Evolutionary conservation across 2,797 vertebrate species (phyloP).

Genomic region (Halcyon smyrnensis): DNA sequence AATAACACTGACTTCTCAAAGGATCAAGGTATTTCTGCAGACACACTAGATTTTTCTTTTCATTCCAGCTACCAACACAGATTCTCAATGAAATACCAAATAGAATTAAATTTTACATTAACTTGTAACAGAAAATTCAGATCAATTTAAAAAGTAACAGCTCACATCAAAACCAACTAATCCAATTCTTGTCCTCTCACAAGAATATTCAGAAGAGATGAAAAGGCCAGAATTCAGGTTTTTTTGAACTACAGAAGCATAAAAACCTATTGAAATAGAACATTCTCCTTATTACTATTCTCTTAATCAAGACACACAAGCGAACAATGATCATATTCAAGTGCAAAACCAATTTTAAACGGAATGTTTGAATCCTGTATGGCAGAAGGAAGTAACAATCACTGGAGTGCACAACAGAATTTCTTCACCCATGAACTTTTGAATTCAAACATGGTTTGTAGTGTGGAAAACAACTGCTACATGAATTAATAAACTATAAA

Average conservation of each 20-base stretch:
- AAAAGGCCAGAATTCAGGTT: neutral
- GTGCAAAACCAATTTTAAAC: neutral
- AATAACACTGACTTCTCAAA: fast-evolving
- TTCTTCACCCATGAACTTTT: neutral
- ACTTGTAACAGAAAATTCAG: neutral
- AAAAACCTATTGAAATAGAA: neutral
- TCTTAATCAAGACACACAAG: neutral
- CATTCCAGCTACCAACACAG: neutral
- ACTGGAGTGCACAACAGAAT: neutral
- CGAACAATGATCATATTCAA: neutral
- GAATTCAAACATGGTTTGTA: neutral
- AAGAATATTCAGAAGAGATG: neutral
- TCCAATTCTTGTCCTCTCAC: neutral
- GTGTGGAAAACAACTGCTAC: neutral
- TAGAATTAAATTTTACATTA: neutral
- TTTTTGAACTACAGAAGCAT: neutral
- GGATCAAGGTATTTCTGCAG: neutral
- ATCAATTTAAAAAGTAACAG: neutral
- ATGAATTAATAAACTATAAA: neutral
- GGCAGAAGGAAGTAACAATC: neutral
- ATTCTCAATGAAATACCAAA: neutral
- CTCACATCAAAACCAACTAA: neutral
- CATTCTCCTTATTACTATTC: neutral
- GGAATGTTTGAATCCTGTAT: neutral
- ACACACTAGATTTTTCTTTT: neutral